Percentiles rank a stretch among this genome's conserved stretches.
Evolutionary conservation across 2,113 vertebrate species (phyloP).

Genomic region (Sitta europaea): DNA sequence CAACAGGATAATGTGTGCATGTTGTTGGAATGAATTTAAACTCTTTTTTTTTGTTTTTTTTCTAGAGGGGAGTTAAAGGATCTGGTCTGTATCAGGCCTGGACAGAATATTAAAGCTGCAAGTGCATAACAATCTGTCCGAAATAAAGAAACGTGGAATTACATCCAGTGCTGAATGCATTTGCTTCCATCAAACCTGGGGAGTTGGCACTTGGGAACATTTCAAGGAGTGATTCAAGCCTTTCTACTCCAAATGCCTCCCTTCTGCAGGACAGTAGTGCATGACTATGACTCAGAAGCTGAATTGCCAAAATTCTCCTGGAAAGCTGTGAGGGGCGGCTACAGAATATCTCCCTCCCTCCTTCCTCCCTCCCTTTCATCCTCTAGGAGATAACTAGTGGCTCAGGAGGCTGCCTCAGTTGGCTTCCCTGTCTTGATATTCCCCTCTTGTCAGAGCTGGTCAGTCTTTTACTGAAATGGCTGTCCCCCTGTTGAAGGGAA

Average conservation of each 20-base stretch:
- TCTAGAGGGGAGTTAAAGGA: not conserved
- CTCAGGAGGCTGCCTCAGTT: not conserved
- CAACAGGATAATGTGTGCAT: accelerated
- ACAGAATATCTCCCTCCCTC: not conserved
- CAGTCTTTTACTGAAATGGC: not conserved
- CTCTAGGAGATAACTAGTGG: not conserved
- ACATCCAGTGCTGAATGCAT: not conserved
- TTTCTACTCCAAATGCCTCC: not conserved
- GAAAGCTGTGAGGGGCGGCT: not conserved
- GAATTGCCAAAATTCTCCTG: not conserved
- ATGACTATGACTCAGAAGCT: not conserved
- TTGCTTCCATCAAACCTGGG: not conserved
- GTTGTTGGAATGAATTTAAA: not conserved
- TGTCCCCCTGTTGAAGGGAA: not conserved
- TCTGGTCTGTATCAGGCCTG: not conserved
- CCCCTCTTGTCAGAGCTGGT: not conserved
- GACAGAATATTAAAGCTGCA: not conserved
- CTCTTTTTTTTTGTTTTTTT: not conserved
- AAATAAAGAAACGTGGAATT: not conserved
- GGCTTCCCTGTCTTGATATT: not conserved
- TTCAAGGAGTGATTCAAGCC: not conserved
- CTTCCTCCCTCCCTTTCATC: not conserved
- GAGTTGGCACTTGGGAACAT: not conserved
- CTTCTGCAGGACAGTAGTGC: not conserved
- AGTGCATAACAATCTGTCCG: not conserved